phyloP scores from a whole-genome alignment of 2,113 vertebrate genomes.

The Alosa alosa region DNA sequence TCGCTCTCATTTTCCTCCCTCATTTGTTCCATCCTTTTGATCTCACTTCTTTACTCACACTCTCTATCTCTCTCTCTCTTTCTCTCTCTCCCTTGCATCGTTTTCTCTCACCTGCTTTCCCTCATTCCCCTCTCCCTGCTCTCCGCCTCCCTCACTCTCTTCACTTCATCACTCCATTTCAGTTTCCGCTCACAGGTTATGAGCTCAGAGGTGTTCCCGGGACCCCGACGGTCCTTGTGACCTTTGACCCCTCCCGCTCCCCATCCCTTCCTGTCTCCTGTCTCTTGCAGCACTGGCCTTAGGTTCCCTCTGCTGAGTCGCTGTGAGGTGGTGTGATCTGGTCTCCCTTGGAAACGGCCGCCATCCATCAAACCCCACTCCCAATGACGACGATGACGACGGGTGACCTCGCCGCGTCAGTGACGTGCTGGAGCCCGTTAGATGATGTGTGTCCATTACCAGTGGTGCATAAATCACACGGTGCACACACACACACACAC shows the following conservation, averaged over 20 bases:
- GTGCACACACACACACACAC: neutral
- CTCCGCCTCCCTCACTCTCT: neutral
- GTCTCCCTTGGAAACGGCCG: neutral
- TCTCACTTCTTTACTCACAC: neutral
- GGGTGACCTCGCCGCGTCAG: neutral
- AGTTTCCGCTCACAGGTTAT: neutral
- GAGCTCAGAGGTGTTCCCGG: neutral
- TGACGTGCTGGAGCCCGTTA: neutral
- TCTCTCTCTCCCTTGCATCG: neutral
- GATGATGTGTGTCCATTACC: constrained; percentile 10
- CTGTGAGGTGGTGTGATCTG: neutral
- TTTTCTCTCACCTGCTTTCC: neutral
- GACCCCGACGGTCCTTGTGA: neutral
- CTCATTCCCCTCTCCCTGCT: neutral
- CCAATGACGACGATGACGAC: neutral
- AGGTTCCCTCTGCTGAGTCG: neutral
- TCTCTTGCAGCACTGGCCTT: neutral
- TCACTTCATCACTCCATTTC: neutral
- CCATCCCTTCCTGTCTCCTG: neutral
- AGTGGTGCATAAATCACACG: neutral
- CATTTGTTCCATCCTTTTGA: neutral
- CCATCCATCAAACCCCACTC: neutral
- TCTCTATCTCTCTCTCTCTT: neutral
- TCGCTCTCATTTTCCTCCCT: constrained; percentile 3
- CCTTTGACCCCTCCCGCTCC: neutral